Conservation (phyloP, 2,888 invertebrate species). For the Lapara coniferarum region DNA sequence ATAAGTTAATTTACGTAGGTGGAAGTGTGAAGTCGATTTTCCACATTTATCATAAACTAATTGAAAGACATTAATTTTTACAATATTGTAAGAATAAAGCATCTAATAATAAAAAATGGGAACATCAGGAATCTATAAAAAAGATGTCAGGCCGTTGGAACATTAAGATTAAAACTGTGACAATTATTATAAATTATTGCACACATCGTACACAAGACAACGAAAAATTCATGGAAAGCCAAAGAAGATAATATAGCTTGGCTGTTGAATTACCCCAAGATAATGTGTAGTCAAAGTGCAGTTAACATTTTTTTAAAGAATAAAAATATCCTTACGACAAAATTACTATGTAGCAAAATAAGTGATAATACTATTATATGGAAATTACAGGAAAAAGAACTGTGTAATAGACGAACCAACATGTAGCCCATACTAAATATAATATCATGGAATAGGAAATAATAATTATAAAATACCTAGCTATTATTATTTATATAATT, state of each 20-base stretch:
- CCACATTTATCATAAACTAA: conserved; percentile 22
- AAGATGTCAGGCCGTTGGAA: not conserved
- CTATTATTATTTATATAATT: too few relatives aligned
- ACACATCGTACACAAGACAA: not conserved
- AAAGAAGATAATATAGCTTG: not conserved
- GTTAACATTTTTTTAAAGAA: too few relatives aligned
- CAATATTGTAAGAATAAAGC: conserved; percentile 5
- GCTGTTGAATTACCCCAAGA: not conserved
- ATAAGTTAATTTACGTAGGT: conserved; percentile 20
- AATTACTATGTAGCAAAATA: too few relatives aligned
- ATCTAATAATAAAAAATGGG: not conserved
- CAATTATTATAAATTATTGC: not conserved
- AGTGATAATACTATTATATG: too few relatives aligned
- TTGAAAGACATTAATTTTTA: conserved; percentile 15
- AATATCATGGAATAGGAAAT: too few relatives aligned
- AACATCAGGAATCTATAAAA: not conserved
- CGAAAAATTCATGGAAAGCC: not conserved
- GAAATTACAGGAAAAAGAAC: too few relatives aligned
- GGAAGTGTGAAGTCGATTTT: not conserved
- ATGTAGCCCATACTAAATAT: too few relatives aligned
- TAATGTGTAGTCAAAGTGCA: not conserved
- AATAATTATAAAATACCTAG: too few relatives aligned
- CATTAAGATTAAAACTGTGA: not conserved
- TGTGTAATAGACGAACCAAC: too few relatives aligned
- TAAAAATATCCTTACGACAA: too few relatives aligned